Percentiles rank a stretch among this genome's conserved stretches.
phyloP scores from a whole-genome alignment of 2,113 vertebrate species.

The Cathartes aura region DNA sequence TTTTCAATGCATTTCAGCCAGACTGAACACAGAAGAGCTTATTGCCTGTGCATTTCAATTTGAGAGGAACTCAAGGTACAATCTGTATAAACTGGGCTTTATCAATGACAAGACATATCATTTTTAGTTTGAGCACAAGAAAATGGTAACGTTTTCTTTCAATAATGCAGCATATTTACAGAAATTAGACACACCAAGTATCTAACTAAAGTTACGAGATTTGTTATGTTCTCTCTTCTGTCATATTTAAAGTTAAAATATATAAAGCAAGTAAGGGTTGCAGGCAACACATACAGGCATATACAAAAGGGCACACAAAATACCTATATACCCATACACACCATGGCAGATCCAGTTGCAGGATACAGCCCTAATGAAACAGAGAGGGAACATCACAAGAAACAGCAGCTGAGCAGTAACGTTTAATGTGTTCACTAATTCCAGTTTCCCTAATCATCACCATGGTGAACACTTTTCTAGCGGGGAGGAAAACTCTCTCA shows the following conservation, averaged over 20 bases:
- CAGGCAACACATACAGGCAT: background rate
- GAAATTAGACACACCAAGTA: background rate
- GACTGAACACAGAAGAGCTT: background rate
- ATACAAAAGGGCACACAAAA: background rate
- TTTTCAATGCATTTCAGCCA: slow-evolving; percentile 18
- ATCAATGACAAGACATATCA: background rate
- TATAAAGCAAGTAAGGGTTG: background rate
- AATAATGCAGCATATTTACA: background rate
- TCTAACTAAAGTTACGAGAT: background rate
- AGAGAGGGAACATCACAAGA: background rate
- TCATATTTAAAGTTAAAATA: background rate
- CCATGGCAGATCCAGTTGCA: background rate
- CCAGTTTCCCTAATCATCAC: background rate
- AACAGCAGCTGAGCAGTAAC: background rate
- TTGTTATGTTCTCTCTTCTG: background rate
- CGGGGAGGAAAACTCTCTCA: background rate
- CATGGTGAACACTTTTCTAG: background rate
- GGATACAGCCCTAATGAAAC: background rate
- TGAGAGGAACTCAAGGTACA: background rate
- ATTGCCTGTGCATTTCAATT: background rate
- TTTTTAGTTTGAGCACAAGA: background rate
- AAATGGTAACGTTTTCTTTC: background rate
- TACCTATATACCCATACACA: background rate
- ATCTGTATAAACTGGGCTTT: background rate
- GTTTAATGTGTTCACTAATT: background rate